Percentiles rank a stretch among this genome's conserved stretches.
phyloP scores from a whole-genome alignment of 2,113 vertebrate genomes.

The Hemichromis elongatus region DNA sequence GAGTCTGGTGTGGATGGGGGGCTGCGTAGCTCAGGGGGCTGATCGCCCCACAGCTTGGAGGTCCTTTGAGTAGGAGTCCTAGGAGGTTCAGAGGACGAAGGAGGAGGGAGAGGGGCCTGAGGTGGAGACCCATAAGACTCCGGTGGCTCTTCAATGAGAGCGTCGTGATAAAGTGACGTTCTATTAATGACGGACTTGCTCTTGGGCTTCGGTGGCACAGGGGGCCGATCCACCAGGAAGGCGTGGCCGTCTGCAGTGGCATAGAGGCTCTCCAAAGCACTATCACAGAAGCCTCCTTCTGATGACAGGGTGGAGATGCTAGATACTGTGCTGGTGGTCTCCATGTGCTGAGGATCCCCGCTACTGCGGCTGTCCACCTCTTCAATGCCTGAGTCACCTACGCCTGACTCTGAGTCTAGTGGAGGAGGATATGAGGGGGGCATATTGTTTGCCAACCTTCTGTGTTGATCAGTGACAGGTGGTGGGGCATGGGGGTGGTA shows the following conservation, averaged over 20 bases:
- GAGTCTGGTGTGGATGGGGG: conserved; percentile 83
- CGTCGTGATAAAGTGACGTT: conserved; percentile 87
- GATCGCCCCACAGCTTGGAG: conserved; percentile 92
- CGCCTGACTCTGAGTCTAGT: conserved; percentile 79
- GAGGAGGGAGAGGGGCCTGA: conserved; percentile 81
- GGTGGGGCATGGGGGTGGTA: conserved; percentile 70
- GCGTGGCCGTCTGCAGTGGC: conserved; percentile 90
- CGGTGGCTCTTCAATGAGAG: conserved; percentile 84
- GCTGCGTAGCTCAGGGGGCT: conserved; percentile 81
- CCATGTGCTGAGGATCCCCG: conserved; percentile 88
- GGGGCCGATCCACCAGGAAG: conserved; percentile 90
- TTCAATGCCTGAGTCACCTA: conserved; percentile 91
- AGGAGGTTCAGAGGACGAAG: conserved; percentile 70
- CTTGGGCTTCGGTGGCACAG: conserved; percentile 97
- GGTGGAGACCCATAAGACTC: conserved; percentile 84
- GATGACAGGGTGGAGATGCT: conserved; percentile 97
- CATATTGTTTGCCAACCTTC: conserved; percentile 81
- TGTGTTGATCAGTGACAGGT: conserved; percentile 68
- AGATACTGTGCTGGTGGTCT: conserved; percentile 97
- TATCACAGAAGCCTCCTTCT: conserved; percentile 81
- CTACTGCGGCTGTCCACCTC: conserved; percentile 92
- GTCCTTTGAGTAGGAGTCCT: conserved; percentile 86
- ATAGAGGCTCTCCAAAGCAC: conserved; percentile 88
- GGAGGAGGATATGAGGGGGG: conserved; percentile 80
- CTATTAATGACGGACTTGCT: conserved; percentile 89